These are phyloP conservation scores for Aptenodytes forsteri DNA, from an alignment of 2,113 vertebrate species.

Conservation along the genomic window DNA sequence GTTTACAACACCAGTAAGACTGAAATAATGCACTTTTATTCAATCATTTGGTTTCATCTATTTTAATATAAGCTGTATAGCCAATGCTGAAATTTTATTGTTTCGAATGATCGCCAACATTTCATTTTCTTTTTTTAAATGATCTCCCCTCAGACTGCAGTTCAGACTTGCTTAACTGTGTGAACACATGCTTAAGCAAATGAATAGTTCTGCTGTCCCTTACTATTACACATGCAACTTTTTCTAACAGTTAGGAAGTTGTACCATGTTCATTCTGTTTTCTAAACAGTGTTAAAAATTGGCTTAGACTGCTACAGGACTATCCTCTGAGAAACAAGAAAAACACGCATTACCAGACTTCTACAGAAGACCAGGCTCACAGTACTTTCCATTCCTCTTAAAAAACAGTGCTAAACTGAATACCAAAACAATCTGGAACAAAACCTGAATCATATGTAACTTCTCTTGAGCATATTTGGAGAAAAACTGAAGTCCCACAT, in stretches of 20 bases:
- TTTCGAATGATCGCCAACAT: background rate
- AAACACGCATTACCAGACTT: background rate
- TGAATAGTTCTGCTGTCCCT: background rate
- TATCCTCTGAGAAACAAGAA: constrained; percentile 60
- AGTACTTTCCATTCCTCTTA: background rate
- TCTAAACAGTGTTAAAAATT: constrained; percentile 47
- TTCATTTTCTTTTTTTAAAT: background rate
- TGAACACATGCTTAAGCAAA: background rate
- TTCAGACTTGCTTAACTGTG: background rate
- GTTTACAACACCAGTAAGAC: background rate
- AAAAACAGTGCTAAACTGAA: background rate
- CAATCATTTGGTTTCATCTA: background rate
- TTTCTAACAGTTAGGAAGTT: constrained; percentile 57
- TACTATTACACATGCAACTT: constrained; percentile 23
- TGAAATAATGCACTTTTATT: background rate
- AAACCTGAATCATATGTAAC: background rate
- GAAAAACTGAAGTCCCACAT: background rate
- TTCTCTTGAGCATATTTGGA: background rate
- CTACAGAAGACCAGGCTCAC: background rate
- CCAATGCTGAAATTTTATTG: background rate
- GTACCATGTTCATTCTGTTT: constrained; percentile 13
- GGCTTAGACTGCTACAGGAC: constrained; percentile 54
- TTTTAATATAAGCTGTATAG: background rate
- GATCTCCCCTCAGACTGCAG: background rate
- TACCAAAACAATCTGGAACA: background rate